phyloP scores from a whole-genome alignment of 2,888 invertebrate genomes.

The Helleia helle region DNA sequence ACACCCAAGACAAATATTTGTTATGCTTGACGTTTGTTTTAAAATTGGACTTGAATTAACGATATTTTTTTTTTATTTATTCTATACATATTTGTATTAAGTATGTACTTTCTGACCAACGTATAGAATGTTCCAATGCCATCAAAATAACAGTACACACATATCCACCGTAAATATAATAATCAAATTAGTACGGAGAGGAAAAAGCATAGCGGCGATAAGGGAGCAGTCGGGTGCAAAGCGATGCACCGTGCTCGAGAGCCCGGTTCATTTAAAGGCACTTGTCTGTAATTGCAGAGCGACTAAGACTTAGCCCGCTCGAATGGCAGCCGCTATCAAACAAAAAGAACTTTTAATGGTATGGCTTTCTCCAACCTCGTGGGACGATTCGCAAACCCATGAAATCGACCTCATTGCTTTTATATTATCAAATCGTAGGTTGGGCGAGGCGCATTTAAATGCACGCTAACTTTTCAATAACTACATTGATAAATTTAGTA shows the following conservation, averaged over 20 bases:
- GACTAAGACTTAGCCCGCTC: slow-evolving; percentile 60
- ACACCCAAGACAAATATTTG: too few relatives aligned
- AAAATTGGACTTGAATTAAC: too few relatives aligned
- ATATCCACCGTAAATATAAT: slow-evolving; percentile 29
- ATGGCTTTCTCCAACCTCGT: slow-evolving; percentile 42
- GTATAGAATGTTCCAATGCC: too few relatives aligned
- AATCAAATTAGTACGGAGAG: slow-evolving; percentile 55
- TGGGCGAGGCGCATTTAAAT: slow-evolving; percentile 1
- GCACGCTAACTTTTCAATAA: slow-evolving; percentile 1
- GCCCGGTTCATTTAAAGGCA: slow-evolving; percentile 71
- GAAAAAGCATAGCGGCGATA: slow-evolving; percentile 45
- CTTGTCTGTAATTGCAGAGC: slow-evolving; percentile 71
- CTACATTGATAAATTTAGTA: slow-evolving; percentile 7
- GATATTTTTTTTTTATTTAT: too few relatives aligned
- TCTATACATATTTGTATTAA: too few relatives aligned
- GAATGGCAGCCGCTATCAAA: slow-evolving; percentile 53
- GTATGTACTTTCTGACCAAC: too few relatives aligned
- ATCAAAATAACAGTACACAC: neutral
- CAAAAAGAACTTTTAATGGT: slow-evolving; percentile 67
- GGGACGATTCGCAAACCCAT: slow-evolving; percentile 25
- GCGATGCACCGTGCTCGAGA: slow-evolving; percentile 70
- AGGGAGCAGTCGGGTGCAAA: slow-evolving; percentile 54
- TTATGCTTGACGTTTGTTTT: too few relatives aligned
- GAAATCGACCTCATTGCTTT: slow-evolving; percentile 26
- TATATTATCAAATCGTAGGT: slow-evolving; percentile 17